Base-by-base conservation (phyloP, 2,797 vertebrate genomes). In the Acanthurus leucopareius region DNA sequence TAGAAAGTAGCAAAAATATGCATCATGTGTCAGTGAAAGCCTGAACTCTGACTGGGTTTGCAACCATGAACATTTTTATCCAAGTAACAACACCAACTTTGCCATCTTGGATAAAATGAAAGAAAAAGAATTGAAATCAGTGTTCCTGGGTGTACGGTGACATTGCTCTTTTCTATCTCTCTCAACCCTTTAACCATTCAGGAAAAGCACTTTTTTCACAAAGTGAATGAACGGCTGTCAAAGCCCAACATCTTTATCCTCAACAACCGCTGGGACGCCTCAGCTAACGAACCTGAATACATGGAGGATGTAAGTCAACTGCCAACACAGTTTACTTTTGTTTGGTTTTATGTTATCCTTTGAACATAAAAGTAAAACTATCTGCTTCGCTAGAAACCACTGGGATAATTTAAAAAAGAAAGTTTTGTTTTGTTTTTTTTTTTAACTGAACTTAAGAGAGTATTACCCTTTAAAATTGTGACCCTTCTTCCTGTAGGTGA, bases 181-280 rank as follows among this genome's bases (percentile, higher is more conserved):
- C 9, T 28, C 49, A 16, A 0, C 1, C 1, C 11, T 45, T 40
- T 48, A 15, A 7, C 35, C n/a, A 45, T 83, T 6, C 79, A 99
- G 98, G 98, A 99, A 90, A 99, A 99, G 71, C 98, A 99, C 13
- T 99, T 99, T 93, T 99, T 99, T 90, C 97, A 99, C 93, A 99
- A 99, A 93, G 98, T 99, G 67, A 99, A 98, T 0, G 98, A 99
- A 60, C 96, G 97, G 14, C 96, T 99, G 76, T 99, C 98, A 1
- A 99, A 98, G 77, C 98, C 98, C 9, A 99, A 99, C 91, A 97
- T 99, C 87, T 99, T 99, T 89, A 99, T 99, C 91, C 92, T 99
- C 85, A 99, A 99, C 92, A 99, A 99, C 57, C 97, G 98, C 77
- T 99, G 98, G 98, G 98, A 99, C 68, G 98, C 98, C 17, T 99